Evolutionary conservation across 2,888 invertebrate species (phyloP).

Genomic region (Drosophila neonasuta): DNA sequence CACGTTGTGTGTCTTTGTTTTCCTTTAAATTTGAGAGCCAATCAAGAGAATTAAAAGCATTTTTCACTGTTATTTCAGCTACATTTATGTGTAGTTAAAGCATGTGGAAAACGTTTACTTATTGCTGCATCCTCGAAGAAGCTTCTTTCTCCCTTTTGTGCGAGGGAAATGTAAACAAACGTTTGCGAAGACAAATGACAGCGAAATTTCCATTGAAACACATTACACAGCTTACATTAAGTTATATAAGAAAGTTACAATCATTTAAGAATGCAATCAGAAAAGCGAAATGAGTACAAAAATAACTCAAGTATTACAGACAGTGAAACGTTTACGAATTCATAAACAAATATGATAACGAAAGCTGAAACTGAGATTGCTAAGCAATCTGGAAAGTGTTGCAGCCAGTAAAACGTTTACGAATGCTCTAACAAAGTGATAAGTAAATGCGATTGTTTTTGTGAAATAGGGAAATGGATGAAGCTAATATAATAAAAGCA

Average conservation of each 20-base stretch:
- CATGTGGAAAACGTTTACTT: conserved; percentile 4
- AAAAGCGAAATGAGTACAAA: too few relatives aligned
- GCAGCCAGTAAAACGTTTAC: conserved; percentile 17
- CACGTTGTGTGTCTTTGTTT: neutral
- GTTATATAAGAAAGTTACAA: neutral
- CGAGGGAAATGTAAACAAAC: neutral
- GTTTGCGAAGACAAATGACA: neutral
- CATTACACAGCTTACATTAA: neutral
- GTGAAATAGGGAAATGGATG: too few relatives aligned
- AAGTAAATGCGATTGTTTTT: too few relatives aligned
- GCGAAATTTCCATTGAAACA: neutral
- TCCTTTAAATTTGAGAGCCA: conserved; percentile 9
- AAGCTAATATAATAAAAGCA: too few relatives aligned
- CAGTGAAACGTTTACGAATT: conserved; percentile 14
- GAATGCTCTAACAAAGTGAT: neutral
- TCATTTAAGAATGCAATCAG: neutral
- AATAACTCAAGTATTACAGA: neutral
- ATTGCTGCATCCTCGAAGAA: neutral
- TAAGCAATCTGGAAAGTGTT: too few relatives aligned
- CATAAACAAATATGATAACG: too few relatives aligned
- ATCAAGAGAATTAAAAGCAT: conserved; percentile 24
- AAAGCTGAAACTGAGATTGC: too few relatives aligned
- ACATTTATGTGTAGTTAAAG: conserved; percentile 3
- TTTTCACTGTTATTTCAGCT: conserved; percentile 8
- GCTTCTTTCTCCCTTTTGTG: neutral